Base-by-base conservation (phyloP, 2,113 vertebrate genomes). In the Lampris megalopsis region DNA sequence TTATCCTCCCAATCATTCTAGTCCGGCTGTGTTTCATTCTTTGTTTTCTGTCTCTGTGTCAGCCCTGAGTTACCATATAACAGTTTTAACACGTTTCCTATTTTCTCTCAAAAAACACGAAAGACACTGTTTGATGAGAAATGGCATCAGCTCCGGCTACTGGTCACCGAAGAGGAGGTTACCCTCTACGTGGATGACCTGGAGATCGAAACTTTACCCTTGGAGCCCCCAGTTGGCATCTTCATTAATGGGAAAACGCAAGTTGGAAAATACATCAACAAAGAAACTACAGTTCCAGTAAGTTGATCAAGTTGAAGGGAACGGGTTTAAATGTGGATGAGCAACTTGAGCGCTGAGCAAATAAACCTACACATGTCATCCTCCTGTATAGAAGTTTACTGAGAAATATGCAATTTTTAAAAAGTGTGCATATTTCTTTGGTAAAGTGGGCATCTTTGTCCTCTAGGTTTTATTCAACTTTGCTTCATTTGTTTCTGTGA, bases 201-300 rank as follows among this genome's bases (percentile, higher is more conserved):
- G 92, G 95, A 95, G 92, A 93, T 96, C 61, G 96, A 98, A 91
- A 95, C 11, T 0, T 93, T 94, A 75, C 57, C 94, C 37, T 88
- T 99, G 67, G 93, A 96, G 83, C 96, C 96, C 75, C 96, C 96
- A 80, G 90, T 96, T 86, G 97, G 97, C 53, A 98, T 99, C 88
- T 99, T 97, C 85, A 96, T 97, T 83, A 97, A 95, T 68, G 98
- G 98, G 73, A 92, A 96, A 86, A 98, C 96, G 4, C 97, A 99
- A 93, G 95, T 99, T 79, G 98, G 97, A 87, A 99, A 99, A 81
- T 98, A 99, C 75, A 94, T 96, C 91, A 92, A 91, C 48, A 98
- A 98, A 89, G 97, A 98, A 87, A 97, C 97, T 86, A 97, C 97
- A 3, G 97, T 97, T 71, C 97, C 98, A 86, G 98, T 99, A 92